A percentile compares a stretch with the other conserved stretches of the same genome.
These are phyloP conservation scores for Sesamia inferens DNA, from an alignment of 2,888 invertebrate species.

Conservation along the genomic window DNA sequence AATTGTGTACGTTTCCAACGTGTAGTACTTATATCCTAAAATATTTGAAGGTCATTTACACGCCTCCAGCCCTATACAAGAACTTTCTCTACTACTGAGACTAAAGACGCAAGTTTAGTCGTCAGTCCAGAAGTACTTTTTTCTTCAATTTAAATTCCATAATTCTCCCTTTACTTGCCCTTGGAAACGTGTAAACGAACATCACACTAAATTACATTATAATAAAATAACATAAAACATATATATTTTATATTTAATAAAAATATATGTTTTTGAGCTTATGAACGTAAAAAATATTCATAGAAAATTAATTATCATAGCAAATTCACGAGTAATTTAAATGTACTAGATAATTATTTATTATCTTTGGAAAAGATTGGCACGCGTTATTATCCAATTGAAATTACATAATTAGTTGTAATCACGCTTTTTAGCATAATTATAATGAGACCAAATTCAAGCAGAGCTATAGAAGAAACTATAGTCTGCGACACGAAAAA, in stretches of 20 bases:
- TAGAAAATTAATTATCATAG: neutral
- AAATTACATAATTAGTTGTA: neutral
- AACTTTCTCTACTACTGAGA: neutral
- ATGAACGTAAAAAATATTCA: neutral
- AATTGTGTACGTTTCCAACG: neutral
- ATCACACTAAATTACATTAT: neutral
- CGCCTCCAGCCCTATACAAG: conserved; percentile 1
- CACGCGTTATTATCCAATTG: neutral
- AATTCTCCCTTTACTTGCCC: conserved; percentile 2
- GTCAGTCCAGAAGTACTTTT: neutral
- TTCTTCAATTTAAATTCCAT: neutral
- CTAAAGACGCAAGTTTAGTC: conserved; percentile 1
- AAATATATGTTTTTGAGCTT: no score
- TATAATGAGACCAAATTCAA: neutral
- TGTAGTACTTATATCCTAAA: conserved; percentile 2
- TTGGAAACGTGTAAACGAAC: conserved; percentile 5
- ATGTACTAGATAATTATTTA: neutral
- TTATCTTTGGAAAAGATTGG: conserved; percentile 7
- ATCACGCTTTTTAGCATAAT: neutral
- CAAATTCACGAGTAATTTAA: neutral
- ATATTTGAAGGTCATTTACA: neutral
- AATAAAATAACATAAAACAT: neutral
- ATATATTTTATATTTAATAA: neutral
- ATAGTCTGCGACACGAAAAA: neutral
- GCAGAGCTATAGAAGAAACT: neutral